A percentile compares a stretch with the other conserved stretches of the same genome.
Evolutionary conservation across 2,797 vertebrate species (phyloP).

Genomic region (Fistularia commersonii): DNA sequence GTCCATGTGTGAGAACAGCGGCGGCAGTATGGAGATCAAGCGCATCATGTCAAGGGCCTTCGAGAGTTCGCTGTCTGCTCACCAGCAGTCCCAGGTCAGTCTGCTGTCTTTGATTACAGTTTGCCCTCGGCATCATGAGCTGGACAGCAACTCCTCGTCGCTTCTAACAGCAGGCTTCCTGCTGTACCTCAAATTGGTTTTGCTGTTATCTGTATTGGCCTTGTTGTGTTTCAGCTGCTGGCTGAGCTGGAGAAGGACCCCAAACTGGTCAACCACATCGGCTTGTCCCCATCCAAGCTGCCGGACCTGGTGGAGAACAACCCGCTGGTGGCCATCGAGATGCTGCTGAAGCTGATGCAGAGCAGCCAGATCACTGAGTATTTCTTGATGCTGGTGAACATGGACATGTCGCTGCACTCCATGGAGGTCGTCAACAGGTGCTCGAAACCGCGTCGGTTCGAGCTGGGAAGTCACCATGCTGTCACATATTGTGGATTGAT

Average conservation of each 20-base stretch:
- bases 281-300: slow-evolving; percentile 92
- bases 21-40: slow-evolving; percentile 94
- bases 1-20: slow-evolving; percentile 96
- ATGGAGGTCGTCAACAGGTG: slow-evolving; percentile 99
- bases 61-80: slow-evolving; percentile 93
- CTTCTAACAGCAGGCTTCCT: too few species aligned
- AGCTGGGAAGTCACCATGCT: too few species aligned
- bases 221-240: slow-evolving; percentile 72
- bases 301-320: slow-evolving; percentile 98
- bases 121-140: background rate
- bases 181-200: background rate
- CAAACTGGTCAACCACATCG: slow-evolving; percentile 96
- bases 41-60: slow-evolving; percentile 98
- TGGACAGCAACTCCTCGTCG: too few species aligned
- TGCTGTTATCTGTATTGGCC: background rate
- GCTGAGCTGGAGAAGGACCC: slow-evolving; percentile 95
- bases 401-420: slow-evolving; percentile 99
- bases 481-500: background rate
- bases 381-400: slow-evolving; percentile 96
- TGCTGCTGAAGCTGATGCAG: slow-evolving; percentile 98
- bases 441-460: too few species aligned
- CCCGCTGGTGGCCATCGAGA: slow-evolving; percentile 97
- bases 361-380: slow-evolving; percentile 99
- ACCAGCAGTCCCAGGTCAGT: slow-evolving; percentile 90
- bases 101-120: background rate